Conservation (phyloP, 2,888 invertebrate genomes). For the Xanthorhoe designata region DNA sequence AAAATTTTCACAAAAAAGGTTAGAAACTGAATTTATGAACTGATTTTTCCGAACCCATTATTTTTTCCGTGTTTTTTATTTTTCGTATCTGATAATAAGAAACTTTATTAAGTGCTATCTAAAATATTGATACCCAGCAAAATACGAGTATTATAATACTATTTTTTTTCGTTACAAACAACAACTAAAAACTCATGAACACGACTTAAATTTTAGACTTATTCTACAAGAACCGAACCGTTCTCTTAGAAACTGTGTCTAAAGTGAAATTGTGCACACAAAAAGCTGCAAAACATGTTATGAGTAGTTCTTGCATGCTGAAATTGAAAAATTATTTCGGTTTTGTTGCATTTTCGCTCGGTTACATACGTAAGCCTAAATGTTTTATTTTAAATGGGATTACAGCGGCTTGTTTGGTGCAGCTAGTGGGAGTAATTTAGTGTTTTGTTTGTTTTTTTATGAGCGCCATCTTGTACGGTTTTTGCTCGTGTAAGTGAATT, state of each 20-base stretch:
- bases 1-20: no score
- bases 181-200: not conserved
- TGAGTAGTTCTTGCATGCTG: constrained; percentile 41
- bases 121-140: no score
- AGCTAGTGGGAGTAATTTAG: constrained; percentile 27
- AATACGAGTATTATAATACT: no score
- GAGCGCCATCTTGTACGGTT: constrained; percentile 26
- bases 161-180: no score
- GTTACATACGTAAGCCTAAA: constrained; percentile 34
- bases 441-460: constrained; percentile 19
- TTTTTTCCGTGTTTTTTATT: no score
- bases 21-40: no score
- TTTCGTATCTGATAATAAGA: no score
- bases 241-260: constrained; percentile 13
- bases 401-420: constrained; percentile 24
- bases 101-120: no score
- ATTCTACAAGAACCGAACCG: constrained; percentile 6
- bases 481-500: not conserved
- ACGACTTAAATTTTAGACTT: not conserved
- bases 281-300: constrained; percentile 45
- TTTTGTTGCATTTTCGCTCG: constrained; percentile 38
- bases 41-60: no score
- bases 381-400: constrained; percentile 30
- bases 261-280: constrained; percentile 43
- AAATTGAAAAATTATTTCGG: constrained; percentile 44